Conservation (phyloP, 2,888 invertebrate species). For the Meganola albula region DNA sequence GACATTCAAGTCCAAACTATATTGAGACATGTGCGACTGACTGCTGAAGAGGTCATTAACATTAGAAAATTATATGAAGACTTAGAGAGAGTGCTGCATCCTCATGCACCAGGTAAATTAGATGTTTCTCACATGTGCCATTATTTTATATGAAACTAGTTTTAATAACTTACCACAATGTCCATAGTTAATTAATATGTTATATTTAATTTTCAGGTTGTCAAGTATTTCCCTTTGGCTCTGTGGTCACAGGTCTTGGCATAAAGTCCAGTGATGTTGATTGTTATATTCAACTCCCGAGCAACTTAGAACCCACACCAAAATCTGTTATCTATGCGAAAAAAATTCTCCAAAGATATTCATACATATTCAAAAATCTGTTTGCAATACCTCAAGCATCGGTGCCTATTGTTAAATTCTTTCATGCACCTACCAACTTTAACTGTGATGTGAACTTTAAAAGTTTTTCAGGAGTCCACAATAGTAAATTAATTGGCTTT, state of each 20-base stretch:
- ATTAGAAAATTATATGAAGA: slow-evolving; percentile 45
- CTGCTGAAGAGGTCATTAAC: slow-evolving; percentile 38
- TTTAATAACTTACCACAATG: no score
- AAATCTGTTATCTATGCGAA: slow-evolving; percentile 40
- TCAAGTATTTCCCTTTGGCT: slow-evolving; percentile 81
- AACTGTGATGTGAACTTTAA: slow-evolving; percentile 85
- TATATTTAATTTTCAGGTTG: slow-evolving; percentile 45
- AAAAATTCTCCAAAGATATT: slow-evolving; percentile 45
- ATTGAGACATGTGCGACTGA: slow-evolving; percentile 45
- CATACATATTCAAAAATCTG: slow-evolving; percentile 65
- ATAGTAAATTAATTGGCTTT: slow-evolving; percentile 80
- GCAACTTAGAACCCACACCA: slow-evolving; percentile 14
- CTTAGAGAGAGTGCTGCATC: slow-evolving; percentile 43
- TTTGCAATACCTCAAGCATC: slow-evolving; percentile 81
- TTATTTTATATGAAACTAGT: no score
- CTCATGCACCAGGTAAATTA: slow-evolving; percentile 51
- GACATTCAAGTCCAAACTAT: slow-evolving; percentile 52
- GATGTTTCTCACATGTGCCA: no score
- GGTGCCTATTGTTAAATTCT: slow-evolving; percentile 86
- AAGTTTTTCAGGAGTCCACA: slow-evolving; percentile 81
- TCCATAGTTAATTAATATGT: no score
- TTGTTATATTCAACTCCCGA: slow-evolving; percentile 74
- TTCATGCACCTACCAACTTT: slow-evolving; percentile 76
- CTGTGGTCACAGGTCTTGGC: slow-evolving; percentile 82
- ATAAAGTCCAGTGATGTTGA: slow-evolving; percentile 86